Evolutionary conservation across 2,888 invertebrate genomes (phyloP).

Genomic region (Luffia ferchaultella): DNA sequence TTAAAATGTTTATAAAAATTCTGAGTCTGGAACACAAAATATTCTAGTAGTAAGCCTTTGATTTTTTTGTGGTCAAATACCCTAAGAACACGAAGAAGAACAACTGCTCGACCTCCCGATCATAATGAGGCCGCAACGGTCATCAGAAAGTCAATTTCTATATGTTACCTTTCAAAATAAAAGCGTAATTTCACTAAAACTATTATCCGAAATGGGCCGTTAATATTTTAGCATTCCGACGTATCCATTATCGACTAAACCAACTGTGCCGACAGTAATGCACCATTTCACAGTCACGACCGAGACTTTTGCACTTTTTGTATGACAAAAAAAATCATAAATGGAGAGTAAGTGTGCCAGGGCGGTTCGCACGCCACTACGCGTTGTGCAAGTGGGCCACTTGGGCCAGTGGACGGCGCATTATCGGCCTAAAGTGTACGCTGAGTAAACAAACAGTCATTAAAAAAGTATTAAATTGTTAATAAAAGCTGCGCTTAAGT

Average conservation of each 20-base stretch:
- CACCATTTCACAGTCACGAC: conserved; percentile 60
- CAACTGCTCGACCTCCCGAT: too few species aligned
- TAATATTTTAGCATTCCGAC: conserved; percentile 10
- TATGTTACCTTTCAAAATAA: not conserved
- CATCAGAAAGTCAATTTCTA: not conserved
- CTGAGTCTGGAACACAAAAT: too few species aligned
- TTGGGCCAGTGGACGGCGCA: conserved; percentile 35
- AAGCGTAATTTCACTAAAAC: not conserved
- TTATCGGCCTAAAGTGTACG: conserved; percentile 2
- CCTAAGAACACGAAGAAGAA: too few species aligned
- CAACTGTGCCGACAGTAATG: conserved; percentile 38
- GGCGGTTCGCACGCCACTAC: conserved; percentile 48
- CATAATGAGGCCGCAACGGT: not conserved
- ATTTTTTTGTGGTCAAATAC: too few species aligned
- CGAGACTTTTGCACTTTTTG: conserved; percentile 32
- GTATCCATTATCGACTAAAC: conserved; percentile 33
- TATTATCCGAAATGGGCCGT: not conserved
- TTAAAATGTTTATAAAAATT: too few species aligned
- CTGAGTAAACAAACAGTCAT: not conserved
- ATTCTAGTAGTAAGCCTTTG: too few species aligned
- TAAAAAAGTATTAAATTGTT: too few species aligned
- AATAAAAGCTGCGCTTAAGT: too few species aligned
- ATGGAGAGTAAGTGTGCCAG: conserved; percentile 38
- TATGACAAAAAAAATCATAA: conserved; percentile 31
- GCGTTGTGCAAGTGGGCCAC: conserved; percentile 47